Evolutionary conservation across 2,888 invertebrate genomes (phyloP), one percentile per base, ranked within the genome.

Genomic region (Capitulum mitella): DNA sequence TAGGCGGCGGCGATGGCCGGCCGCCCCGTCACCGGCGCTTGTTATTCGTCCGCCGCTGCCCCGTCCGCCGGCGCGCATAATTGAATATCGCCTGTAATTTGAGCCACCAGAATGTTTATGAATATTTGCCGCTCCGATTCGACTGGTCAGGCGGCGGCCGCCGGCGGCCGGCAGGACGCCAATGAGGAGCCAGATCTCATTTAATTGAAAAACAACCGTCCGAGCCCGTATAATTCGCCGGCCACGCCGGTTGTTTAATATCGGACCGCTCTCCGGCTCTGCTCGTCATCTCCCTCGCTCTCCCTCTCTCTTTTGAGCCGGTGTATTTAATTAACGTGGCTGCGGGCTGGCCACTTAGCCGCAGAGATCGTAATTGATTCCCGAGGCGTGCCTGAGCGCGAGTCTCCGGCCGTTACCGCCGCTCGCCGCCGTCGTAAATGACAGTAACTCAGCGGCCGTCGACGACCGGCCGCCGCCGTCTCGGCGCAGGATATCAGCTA

Each of bases 81-180:
- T 70, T 70, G 70, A 70, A 70, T 70, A 70, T 70, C 70, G 70
- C 29, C 37, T 70, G 70, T 70, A 70, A 70, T 70, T 70, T 37
- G 70, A 70, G 70, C 70, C 29, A 22, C 70, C 37, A 3, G 3
- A n/a, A 22, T 70, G 70, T 70, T 70, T 70, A 70, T 70, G 70
- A 70, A 70, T 70, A 37, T 70, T 70, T 70, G 29, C 70, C 29
- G 58, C 6, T 29, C n/a, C 14, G 58, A 19, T 51, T 22, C 29
- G 58, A 22, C 29, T n/a, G 58, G 6, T 29, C 10, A 29, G 29
- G 10, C 14, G n/a, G 58, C 6, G 10, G 58, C 58, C 58, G 29
- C n/a, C 58, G 29, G 51, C 14, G 51, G 19, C 12, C 19, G 22
- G 51, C 22, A 3, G 19, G 51, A 51, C 51, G 51, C 51, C 54